A percentile compares a stretch with the other conserved stretches of the same genome.
Conservation (phyloP, 92 coral and sea anemone genomes). For the Parazoanthus darwini region DNA sequence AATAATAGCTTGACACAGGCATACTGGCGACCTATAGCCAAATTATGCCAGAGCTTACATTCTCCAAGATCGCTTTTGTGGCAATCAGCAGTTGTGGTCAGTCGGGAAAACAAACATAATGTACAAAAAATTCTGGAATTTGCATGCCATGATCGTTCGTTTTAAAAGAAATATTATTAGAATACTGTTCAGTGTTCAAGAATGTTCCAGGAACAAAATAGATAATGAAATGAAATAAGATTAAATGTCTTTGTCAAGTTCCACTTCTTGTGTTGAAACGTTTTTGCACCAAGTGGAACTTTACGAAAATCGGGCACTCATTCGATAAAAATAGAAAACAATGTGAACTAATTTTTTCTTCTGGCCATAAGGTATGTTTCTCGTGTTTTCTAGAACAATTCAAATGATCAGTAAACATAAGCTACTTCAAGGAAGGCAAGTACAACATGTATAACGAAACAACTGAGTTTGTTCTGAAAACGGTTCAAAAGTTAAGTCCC, state of each 20-base stretch:
- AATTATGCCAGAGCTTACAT: conserved; percentile 26
- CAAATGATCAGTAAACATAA: conserved; percentile 17
- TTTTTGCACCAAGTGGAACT: background rate
- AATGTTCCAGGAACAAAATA: conserved; percentile 24
- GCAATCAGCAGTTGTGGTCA: background rate
- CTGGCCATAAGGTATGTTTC: background rate
- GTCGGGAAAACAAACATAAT: conserved; percentile 2
- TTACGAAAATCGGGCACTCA: background rate
- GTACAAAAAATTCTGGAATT: conserved; percentile 1
- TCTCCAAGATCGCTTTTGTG: conserved; percentile 16
- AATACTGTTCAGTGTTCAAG: conserved; percentile 19
- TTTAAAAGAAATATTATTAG: background rate
- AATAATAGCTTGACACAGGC: conserved; percentile 33
- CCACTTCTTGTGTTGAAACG: background rate
- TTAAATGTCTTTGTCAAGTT: background rate
- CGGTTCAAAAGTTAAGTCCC: background rate
- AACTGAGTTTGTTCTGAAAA: background rate
- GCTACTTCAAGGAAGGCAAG: background rate
- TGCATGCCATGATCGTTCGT: conserved; percentile 24
- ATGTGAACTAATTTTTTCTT: background rate
- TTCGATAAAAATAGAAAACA: background rate
- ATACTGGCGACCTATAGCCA: conserved; percentile 26
- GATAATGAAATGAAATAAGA: background rate
- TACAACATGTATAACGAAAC: background rate
- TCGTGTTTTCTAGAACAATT: background rate